Conservation (phyloP, 2,888 invertebrate species). For the Eulithis testata region DNA sequence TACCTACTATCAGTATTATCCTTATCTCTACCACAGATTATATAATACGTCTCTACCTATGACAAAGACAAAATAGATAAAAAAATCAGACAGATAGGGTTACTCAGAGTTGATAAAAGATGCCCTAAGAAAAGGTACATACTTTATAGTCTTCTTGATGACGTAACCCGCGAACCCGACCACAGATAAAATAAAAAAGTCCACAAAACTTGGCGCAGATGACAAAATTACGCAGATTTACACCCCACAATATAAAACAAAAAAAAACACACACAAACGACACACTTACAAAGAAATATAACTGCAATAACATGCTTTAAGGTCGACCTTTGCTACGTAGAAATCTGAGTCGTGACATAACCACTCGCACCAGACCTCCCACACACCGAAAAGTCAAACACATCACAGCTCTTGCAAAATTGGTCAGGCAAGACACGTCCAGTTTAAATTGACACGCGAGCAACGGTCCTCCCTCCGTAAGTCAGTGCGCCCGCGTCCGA, state of each 20-base stretch:
- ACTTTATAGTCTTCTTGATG: constrained; percentile 21
- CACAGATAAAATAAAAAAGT: constrained; percentile 32
- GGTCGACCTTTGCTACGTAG: constrained; percentile 53
- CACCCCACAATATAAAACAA: constrained; percentile 41
- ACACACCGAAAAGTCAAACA: constrained; percentile 12
- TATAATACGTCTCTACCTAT: too few relatives aligned
- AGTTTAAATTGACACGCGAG: constrained; percentile 43
- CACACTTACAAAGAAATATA: constrained; percentile 64
- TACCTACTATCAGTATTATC: too few relatives aligned
- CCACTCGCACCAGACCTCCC: constrained; percentile 38
- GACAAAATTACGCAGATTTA: constrained; percentile 36
- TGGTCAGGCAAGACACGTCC: constrained; percentile 41
- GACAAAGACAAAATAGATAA: too few relatives aligned
- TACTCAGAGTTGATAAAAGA: too few relatives aligned
- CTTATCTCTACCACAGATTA: too few relatives aligned
- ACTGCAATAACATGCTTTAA: constrained; percentile 61
- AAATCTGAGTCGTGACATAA: constrained; percentile 31
- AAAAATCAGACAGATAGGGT: too few relatives aligned
- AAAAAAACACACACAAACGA: constrained; percentile 54
- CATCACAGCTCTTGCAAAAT: constrained; percentile 36
- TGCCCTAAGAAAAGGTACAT: background rate
- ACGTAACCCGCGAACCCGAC: constrained; percentile 15
- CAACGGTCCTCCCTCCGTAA: constrained; percentile 32
- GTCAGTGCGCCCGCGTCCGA: constrained; percentile 35
- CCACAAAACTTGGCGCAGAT: constrained; percentile 25